These are phyloP conservation scores for Halichondria panicea DNA, from an alignment of 37 sponge, comb jelly and placozoan genomes.

Conservation along the genomic window DNA sequence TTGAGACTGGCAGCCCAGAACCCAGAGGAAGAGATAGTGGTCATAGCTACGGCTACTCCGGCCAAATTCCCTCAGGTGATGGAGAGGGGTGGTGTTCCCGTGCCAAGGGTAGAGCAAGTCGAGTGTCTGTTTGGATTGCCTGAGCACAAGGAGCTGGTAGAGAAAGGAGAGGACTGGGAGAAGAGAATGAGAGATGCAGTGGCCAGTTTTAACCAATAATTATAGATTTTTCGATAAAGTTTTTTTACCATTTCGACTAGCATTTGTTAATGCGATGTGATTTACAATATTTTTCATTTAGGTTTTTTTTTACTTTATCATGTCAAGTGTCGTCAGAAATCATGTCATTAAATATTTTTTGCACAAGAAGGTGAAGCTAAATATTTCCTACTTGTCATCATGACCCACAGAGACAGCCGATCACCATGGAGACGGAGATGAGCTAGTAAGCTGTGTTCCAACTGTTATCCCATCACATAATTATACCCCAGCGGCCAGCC, in stretches of 20 bases:
- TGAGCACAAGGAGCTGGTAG: slow-evolving; percentile 15
- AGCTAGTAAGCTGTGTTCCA: slow-evolving; percentile 50
- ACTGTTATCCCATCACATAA: slow-evolving; percentile 16
- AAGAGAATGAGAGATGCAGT: slow-evolving; percentile 8
- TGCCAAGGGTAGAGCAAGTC: slow-evolving; percentile 1
- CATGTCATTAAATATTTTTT: too few species aligned
- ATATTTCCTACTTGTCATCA: too few species aligned
- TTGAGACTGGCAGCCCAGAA: not conserved
- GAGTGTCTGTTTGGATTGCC: slow-evolving; percentile 1
- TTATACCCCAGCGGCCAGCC: slow-evolving; percentile 69
- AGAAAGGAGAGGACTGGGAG: slow-evolving; percentile 64
- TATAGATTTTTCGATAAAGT: too few species aligned
- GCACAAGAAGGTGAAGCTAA: too few species aligned
- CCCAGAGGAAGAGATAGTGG: not conserved
- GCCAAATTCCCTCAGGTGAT: slow-evolving; percentile 60
- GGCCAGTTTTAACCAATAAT: too few species aligned
- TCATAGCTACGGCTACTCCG: slow-evolving; percentile 60
- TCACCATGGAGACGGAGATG: slow-evolving; percentile 12
- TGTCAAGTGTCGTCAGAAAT: too few species aligned
- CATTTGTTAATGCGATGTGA: too few species aligned
- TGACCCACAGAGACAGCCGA: slow-evolving; percentile 1
- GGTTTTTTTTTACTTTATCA: too few species aligned
- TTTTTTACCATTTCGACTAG: too few species aligned
- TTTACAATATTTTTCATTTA: too few species aligned
- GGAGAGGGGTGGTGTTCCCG: slow-evolving; percentile 16